Conservation (phyloP, 2,888 invertebrate species). For the Tigriopus californicus region DNA sequence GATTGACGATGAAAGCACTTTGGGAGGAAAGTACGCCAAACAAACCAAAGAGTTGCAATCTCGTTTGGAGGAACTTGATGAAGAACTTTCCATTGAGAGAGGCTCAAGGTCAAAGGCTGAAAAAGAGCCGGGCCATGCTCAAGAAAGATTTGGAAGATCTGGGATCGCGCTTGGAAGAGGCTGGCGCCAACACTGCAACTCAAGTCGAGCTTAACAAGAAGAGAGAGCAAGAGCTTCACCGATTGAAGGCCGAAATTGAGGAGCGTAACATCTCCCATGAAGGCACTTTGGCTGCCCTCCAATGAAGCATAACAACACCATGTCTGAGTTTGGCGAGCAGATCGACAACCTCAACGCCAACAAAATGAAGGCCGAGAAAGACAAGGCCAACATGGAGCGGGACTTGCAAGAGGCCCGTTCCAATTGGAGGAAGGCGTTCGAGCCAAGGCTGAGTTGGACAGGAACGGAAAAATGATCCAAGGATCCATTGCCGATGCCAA, state of each 20-base stretch:
- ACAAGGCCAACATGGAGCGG: conserved; percentile 67
- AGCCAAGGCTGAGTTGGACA: conserved; percentile 38
- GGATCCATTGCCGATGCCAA: conserved; percentile 88
- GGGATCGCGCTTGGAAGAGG: conserved; percentile 91
- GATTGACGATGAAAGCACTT: conserved; percentile 37
- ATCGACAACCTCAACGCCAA: conserved; percentile 98
- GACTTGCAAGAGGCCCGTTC: conserved; percentile 83
- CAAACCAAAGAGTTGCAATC: conserved; percentile 25
- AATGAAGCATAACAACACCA: conserved; percentile 99
- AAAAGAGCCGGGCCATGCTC: conserved; percentile 33
- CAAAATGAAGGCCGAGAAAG: conserved; percentile 93
- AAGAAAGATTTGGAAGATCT: conserved; percentile 82
- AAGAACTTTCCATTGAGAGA: conserved; percentile 37
- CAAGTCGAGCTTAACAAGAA: conserved; percentile 99
- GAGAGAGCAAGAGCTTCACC: conserved; percentile 95
- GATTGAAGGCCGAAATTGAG: conserved; percentile 92
- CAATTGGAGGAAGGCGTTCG: conserved; percentile 78
- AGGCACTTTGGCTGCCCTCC: conserved; percentile 79
- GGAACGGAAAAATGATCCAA: conserved; percentile 92
- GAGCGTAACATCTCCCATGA: conserved; percentile 98
- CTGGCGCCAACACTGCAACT: conserved; percentile 94
- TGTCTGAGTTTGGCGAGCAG: conserved; percentile 98
- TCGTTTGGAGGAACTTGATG: conserved; percentile 37
- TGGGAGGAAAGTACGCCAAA: conserved; percentile 35
- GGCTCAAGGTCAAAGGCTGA: conserved; percentile 34